Percentiles rank a stretch among this genome's conserved stretches.
These are phyloP conservation scores for Cydia amplana DNA, from an alignment of 1,140 invertebrate species.

Conservation along the genomic window DNA sequence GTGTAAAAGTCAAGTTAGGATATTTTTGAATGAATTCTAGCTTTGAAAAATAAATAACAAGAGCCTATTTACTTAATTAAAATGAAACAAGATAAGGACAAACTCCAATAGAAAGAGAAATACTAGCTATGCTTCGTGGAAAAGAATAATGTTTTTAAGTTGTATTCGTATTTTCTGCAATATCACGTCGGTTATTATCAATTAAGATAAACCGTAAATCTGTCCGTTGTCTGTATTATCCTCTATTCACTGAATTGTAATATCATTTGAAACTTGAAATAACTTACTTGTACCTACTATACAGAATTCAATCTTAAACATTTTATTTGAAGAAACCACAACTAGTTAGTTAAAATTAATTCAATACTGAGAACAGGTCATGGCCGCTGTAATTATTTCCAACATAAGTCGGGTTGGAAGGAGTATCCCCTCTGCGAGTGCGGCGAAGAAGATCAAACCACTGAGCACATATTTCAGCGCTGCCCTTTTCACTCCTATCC, in stretches of 20 bases:
- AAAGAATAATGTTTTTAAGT: neutral
- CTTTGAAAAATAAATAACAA: neutral
- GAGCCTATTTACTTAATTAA: neutral
- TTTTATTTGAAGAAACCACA: too few relatives aligned
- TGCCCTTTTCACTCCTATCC: too few relatives aligned
- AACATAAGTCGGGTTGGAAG: too few relatives aligned
- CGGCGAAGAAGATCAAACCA: too few relatives aligned
- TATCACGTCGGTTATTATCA: neutral
- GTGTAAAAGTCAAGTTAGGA: constrained; percentile 41
- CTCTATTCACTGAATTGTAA: neutral
- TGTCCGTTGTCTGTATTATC: neutral
- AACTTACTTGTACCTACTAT: neutral
- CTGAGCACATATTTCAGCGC: too few relatives aligned
- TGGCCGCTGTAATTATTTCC: too few relatives aligned
- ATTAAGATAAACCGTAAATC: neutral
- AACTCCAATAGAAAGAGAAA: neutral
- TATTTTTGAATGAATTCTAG: constrained; percentile 33
- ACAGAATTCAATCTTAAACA: too few relatives aligned
- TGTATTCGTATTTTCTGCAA: neutral
- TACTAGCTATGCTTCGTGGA: neutral
- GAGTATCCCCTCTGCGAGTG: too few relatives aligned
- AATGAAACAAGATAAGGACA: neutral
- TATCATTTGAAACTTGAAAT: neutral
- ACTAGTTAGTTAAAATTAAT: too few relatives aligned
- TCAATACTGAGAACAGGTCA: too few relatives aligned